Conservation (phyloP, 2,888 invertebrate species). For the Andrena trimmerana region DNA sequence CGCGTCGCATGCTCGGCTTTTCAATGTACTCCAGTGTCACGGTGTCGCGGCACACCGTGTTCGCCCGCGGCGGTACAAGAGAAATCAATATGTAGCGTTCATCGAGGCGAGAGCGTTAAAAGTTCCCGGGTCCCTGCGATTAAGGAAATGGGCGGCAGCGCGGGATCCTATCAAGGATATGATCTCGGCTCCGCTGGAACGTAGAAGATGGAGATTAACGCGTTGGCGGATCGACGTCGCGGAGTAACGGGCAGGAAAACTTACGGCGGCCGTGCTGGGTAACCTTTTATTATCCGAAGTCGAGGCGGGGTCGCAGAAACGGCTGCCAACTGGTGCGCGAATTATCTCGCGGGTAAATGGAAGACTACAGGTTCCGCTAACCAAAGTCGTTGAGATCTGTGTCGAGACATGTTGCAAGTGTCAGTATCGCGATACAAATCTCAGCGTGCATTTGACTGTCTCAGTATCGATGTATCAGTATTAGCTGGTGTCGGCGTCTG, state of each 20-base stretch:
- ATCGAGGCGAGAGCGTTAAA: constrained; percentile 36
- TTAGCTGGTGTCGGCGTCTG: too few relatives aligned
- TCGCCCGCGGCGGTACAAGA: constrained; percentile 6
- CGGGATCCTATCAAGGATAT: constrained; percentile 29
- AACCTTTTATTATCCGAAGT: constrained; percentile 31
- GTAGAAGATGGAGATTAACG: constrained; percentile 51
- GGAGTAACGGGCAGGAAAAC: constrained; percentile 10
- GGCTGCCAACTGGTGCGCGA: constrained; percentile 20
- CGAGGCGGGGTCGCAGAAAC: constrained; percentile 11
- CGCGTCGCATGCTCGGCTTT: constrained; percentile 1
- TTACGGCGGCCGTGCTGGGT: constrained; percentile 1
- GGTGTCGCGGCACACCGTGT: background rate
- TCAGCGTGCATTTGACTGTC: too few relatives aligned
- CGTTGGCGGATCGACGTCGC: constrained; percentile 29
- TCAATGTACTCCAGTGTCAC: background rate
- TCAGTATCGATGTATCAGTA: too few relatives aligned
- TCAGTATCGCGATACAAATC: too few relatives aligned
- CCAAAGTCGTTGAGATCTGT: too few relatives aligned
- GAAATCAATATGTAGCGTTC: constrained; percentile 40
- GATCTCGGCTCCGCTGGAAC: constrained; percentile 15
- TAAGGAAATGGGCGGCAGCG: constrained; percentile 40
- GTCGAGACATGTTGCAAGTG: too few relatives aligned
- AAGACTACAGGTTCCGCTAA: too few relatives aligned
- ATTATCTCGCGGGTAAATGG: constrained; percentile 19
- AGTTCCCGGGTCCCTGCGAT: constrained; percentile 21